Percentiles rank a stretch among this genome's conserved stretches.
Evolutionary conservation across 1,140 invertebrate genomes (phyloP).

Genomic region (Pseudoatta argentina): DNA sequence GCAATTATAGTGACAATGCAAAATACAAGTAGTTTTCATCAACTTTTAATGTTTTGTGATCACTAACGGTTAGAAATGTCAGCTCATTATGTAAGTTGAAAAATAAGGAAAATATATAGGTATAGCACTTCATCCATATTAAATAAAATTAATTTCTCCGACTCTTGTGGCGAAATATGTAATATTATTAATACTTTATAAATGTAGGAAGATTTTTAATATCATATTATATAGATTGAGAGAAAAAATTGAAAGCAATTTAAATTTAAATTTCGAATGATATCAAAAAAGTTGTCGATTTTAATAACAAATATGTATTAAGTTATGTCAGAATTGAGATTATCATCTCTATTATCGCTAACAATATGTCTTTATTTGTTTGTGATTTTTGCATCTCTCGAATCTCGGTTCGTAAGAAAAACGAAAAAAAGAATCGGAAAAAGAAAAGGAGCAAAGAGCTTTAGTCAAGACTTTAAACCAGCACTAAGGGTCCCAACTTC

Average conservation of each 20-base stretch:
- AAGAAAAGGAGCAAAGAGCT: conserved; percentile 60
- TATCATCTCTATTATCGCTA: not conserved
- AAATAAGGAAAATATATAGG: no score
- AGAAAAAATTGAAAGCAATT: not conserved
- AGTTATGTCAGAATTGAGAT: conserved; percentile 8
- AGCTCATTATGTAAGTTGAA: not conserved
- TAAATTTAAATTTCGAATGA: not conserved
- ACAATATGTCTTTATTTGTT: conserved; percentile 11
- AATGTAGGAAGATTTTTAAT: not conserved
- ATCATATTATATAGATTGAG: not conserved
- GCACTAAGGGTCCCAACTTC: conserved; percentile 75
- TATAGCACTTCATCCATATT: not conserved
- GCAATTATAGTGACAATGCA: conserved; percentile 60
- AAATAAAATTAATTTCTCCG: not conserved
- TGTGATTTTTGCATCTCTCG: conserved; percentile 12
- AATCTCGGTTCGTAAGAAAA: conserved; percentile 74
- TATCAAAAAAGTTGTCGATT: conserved; percentile 9
- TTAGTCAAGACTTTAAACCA: conserved; percentile 45
- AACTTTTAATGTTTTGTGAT: conserved; percentile 38
- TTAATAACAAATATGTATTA: not conserved
- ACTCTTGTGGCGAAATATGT: not conserved
- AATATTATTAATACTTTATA: conserved; percentile 21
- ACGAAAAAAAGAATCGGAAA: conserved; percentile 62
- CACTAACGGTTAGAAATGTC: conserved; percentile 8
- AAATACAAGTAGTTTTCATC: conserved; percentile 48